Conservation (phyloP, 2,797 vertebrate genomes). For the Champsocephalus gunnari region DNA sequence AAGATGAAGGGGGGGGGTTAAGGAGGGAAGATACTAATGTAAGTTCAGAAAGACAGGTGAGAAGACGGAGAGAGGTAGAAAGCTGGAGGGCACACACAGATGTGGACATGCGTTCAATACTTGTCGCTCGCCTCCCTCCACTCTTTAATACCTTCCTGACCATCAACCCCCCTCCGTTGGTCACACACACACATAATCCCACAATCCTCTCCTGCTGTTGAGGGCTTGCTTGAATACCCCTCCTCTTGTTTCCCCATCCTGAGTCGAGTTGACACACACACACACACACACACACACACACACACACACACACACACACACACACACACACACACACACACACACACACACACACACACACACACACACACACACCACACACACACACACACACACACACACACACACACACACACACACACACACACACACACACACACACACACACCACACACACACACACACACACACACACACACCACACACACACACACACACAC, state of each 20-base stretch:
- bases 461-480: slow-evolving; percentile 29
- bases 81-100: slow-evolving; percentile 61
- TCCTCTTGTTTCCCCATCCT: slow-evolving; percentile 55
- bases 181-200: slow-evolving; percentile 73
- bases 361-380: slow-evolving; percentile 20
- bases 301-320: too few relatives aligned
- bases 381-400: slow-evolving; percentile 40
- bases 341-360: slow-evolving; percentile 25
- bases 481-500: slow-evolving; percentile 37
- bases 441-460: slow-evolving; percentile 39
- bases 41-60: slow-evolving; percentile 37
- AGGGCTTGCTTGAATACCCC: slow-evolving; percentile 56
- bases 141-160: slow-evolving; percentile 73
- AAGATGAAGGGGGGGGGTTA: slow-evolving; percentile 28
- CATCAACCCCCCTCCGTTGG: slow-evolving; percentile 22
- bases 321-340: slow-evolving; percentile 10
- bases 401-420: slow-evolving; percentile 20
- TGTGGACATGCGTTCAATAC: slow-evolving; percentile 66
- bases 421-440: slow-evolving; percentile 26
- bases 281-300: slow-evolving; percentile 19
- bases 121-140: slow-evolving; percentile 63
- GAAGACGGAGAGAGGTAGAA: slow-evolving; percentile 48
- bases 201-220: slow-evolving; percentile 76
- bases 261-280: slow-evolving; percentile 51
- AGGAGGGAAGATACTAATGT: slow-evolving; percentile 27